Percentiles rank a stretch among this genome's conserved stretches.
phyloP scores from a whole-genome alignment of 2,113 vertebrate species.

The Malurus alboscapulatus region DNA sequence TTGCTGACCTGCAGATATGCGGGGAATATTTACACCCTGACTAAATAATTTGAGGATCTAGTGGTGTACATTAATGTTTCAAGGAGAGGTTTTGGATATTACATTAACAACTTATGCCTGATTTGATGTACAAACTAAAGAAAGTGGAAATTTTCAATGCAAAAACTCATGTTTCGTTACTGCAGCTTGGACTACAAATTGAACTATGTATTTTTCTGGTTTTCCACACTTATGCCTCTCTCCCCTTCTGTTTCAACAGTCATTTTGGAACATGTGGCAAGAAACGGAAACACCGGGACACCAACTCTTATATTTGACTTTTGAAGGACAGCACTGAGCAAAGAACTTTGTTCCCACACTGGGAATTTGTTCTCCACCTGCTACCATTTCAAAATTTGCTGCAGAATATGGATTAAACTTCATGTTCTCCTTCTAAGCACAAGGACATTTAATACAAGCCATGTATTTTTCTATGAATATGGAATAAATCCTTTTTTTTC shows the following conservation, averaged over 20 bases:
- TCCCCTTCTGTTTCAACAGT: conserved; percentile 12
- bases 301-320: conserved; percentile 59
- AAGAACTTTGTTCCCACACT: neutral
- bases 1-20: neutral
- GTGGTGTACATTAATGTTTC: neutral
- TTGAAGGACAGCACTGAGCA: neutral
- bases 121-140: neutral
- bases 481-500: conserved; percentile 35
- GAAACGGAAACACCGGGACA: conserved; percentile 50
- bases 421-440: neutral
- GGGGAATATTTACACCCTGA: neutral
- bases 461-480: conserved; percentile 46
- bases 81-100: neutral
- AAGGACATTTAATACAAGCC: conserved; percentile 1
- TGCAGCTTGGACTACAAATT: neutral
- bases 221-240: neutral
- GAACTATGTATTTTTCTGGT: neutral
- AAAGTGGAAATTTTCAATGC: neutral
- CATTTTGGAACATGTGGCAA: conserved; percentile 14
- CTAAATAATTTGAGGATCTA: neutral
- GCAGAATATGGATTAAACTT: neutral
- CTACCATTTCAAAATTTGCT: neutral
- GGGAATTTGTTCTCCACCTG: neutral
- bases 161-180: neutral
- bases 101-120: neutral